These are phyloP conservation scores for Loxodonta africana DNA, from an alignment of 2,113 vertebrate species.

Conservation along the genomic window DNA sequence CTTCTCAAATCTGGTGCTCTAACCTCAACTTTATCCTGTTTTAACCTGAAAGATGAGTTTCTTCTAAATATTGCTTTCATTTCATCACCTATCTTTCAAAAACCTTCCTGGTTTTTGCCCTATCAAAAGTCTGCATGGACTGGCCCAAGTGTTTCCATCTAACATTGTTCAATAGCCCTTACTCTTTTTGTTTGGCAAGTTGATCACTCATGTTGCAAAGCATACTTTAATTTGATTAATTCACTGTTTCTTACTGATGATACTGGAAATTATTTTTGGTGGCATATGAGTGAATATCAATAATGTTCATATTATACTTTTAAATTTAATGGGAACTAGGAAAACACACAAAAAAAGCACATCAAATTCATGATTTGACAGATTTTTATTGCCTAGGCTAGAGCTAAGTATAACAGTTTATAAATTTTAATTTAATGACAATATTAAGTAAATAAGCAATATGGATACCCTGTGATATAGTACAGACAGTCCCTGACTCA, in stretches of 20 bases:
- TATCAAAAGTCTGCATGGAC: neutral
- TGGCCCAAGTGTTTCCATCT: neutral
- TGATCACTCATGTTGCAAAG: neutral
- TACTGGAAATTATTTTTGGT: neutral
- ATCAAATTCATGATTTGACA: neutral
- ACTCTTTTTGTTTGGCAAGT: neutral
- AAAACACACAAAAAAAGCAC: neutral
- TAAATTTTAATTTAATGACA: constrained; percentile 14
- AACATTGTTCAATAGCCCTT: neutral
- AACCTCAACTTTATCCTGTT: neutral
- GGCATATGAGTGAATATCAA: neutral
- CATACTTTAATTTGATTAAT: constrained; percentile 8
- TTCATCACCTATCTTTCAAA: neutral
- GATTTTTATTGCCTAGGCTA: constrained; percentile 20
- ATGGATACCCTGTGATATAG: neutral
- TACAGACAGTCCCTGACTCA: too few species aligned
- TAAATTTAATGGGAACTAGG: constrained; percentile 23
- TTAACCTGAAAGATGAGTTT: neutral
- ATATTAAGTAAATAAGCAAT: neutral
- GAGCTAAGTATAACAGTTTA: constrained; percentile 23
- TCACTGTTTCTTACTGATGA: neutral
- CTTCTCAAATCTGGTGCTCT: neutral
- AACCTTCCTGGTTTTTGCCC: neutral
- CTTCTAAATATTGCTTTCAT: neutral
- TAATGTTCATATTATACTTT: neutral